A percentile compares a stretch with the other conserved stretches of the same genome.
These are phyloP conservation scores for Spilosoma lubricipeda DNA, from an alignment of 2,888 invertebrate genomes.

Conservation along the genomic window DNA sequence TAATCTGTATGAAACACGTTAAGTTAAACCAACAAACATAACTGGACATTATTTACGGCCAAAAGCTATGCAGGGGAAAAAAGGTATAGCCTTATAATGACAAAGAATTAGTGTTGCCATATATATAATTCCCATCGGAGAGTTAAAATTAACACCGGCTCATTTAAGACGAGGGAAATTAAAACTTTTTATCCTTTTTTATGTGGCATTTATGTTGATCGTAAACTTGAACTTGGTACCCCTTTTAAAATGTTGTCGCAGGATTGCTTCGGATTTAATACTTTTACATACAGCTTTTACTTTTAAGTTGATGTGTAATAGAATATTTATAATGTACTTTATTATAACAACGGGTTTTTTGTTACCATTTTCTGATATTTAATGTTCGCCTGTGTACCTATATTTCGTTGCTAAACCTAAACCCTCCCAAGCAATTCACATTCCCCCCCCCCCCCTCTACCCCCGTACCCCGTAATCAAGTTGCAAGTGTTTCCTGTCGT, in stretches of 20 bases:
- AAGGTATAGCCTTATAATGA: constrained; percentile 70
- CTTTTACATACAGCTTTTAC: constrained; percentile 51
- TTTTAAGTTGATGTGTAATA: constrained; percentile 22
- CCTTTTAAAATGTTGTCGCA: constrained; percentile 75
- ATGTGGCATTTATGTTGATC: constrained; percentile 83
- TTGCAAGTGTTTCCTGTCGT: too few relatives aligned
- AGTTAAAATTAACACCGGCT: constrained; percentile 84
- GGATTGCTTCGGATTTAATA: constrained; percentile 57
- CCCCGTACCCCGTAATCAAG: too few relatives aligned
- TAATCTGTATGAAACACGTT: constrained; percentile 78
- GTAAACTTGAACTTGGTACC: constrained; percentile 74
- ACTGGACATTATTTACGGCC: constrained; percentile 77
- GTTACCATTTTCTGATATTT: background rate
- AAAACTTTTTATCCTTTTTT: constrained; percentile 84
- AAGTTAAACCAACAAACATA: constrained; percentile 82
- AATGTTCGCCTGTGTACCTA: too few relatives aligned
- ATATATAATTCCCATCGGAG: constrained; percentile 60
- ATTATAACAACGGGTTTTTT: background rate
- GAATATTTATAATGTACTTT: background rate
- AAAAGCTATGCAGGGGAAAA: constrained; percentile 63
- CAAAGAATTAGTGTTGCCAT: constrained; percentile 76
- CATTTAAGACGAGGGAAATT: constrained; percentile 81
- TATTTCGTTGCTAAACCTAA: background rate
- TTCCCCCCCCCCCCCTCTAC: too few relatives aligned
- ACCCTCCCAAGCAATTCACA: background rate